Conservation (phyloP, 2,888 invertebrate genomes). For the Noctuana brunneofusca region DNA sequence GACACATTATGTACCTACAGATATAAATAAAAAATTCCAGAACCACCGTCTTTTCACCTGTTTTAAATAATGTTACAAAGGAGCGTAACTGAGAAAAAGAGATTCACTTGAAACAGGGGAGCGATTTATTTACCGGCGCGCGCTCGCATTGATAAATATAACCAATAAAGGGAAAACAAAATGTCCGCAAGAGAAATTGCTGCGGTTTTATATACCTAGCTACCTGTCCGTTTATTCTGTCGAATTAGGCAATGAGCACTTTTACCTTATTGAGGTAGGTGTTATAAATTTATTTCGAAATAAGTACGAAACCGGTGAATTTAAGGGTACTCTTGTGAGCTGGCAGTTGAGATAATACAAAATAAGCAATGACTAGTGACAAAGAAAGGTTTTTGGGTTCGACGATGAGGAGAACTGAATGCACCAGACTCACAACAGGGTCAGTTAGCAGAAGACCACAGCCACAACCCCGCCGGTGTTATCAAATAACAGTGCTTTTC, state of each 20-base stretch:
- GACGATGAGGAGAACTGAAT: too few relatives aligned
- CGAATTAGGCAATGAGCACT: conserved; percentile 27
- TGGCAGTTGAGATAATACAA: too few relatives aligned
- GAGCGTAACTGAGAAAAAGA: conserved; percentile 31
- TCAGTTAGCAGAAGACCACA: too few relatives aligned
- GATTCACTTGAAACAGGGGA: conserved; percentile 50
- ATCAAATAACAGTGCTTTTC: too few relatives aligned
- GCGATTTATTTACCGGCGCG: conserved; percentile 62
- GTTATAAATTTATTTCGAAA: conserved; percentile 10
- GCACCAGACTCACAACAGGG: too few relatives aligned
- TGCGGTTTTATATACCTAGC: conserved; percentile 56
- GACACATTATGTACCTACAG: too few relatives aligned
- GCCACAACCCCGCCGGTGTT: too few relatives aligned
- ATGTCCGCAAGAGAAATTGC: conserved; percentile 70
- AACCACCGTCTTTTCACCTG: neutral
- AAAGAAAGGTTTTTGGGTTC: too few relatives aligned
- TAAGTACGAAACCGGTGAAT: too few relatives aligned
- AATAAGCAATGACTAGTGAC: too few relatives aligned
- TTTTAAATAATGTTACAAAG: conserved; percentile 31
- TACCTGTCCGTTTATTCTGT: conserved; percentile 47
- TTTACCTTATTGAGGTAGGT: conserved; percentile 6
- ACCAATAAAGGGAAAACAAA: conserved; percentile 74
- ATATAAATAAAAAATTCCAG: neutral
- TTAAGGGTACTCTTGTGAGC: too few relatives aligned
- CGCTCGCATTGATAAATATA: conserved; percentile 70